Base-by-base conservation (phyloP, 2,797 vertebrate species). In the Phylloscopus collybita region DNA sequence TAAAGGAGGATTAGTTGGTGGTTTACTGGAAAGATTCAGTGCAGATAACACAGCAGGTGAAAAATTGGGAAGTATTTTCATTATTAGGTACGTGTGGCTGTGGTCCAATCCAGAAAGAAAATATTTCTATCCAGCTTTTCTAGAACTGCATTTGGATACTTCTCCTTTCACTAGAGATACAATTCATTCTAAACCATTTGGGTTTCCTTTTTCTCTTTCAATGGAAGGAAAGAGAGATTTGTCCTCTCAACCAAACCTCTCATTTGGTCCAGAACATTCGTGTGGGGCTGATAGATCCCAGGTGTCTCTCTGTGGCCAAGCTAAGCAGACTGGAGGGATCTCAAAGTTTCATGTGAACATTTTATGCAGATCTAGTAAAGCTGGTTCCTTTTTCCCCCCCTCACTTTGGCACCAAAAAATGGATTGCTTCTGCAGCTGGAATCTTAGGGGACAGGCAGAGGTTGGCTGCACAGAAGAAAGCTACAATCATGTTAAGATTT, bases 361-460 rank as follows among this genome's bases (percentile, higher is more conserved):
- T 92, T 91, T 50, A 53, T 70, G 53, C 21, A 75, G 73, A 65
- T 80, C 70, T 81, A 66, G 54, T 75, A 81, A 84, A 88, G 49
- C 38, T 69, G 34, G 18, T 93, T 75, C 49, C 15, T 20, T 59
- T 62, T 65, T 51, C 53, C 8, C 5, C 5, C 40, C 20, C 12
- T 85, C 29, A 34, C 42, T 96, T 92, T 88, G 94, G 53, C 87
- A 38, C 72, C 10, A 18, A 40, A 73, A 76, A 53, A 47, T 47
- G 30, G 59, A 71, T 88, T 92, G 45, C 57, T 90, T 79, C 74
- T 80, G 71, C 90, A 90, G 72, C 86, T 96, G 95, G 26, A 92
- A 56, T 92, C 69, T 71, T 82, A 44, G 11, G 65, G 86, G 86
- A 72, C 38, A 82, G 45, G 54, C 78, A 92, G 61, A 73, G 13